Evolutionary conservation across 2,888 invertebrate species (phyloP).

Genomic region (Choreutis nemorana): DNA sequence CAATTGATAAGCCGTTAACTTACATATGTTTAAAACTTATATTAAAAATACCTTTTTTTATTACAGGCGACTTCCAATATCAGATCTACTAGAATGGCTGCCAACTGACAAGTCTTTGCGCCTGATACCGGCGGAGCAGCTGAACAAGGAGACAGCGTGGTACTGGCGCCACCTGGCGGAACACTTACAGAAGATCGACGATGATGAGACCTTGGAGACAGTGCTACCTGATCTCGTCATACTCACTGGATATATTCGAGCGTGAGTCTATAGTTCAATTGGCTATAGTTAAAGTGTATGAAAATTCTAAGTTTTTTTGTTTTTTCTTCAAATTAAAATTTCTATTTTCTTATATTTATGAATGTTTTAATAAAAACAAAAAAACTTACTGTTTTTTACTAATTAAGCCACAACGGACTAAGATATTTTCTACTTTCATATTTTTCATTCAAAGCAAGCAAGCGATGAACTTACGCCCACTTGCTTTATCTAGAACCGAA

Average conservation of each 20-base stretch:
- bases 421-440: slow-evolving; percentile 13
- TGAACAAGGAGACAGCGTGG: slow-evolving; percentile 59
- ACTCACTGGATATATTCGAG: slow-evolving; percentile 76
- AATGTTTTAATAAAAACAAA: no score
- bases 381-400: not conserved
- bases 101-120: slow-evolving; percentile 45
- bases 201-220: slow-evolving; percentile 65
- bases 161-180: slow-evolving; percentile 60
- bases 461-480: not conserved
- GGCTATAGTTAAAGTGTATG: slow-evolving; percentile 8
- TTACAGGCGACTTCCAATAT: slow-evolving; percentile 46
- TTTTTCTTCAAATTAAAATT: not conserved
- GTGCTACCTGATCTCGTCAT: slow-evolving; percentile 76
- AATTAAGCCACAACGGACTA: slow-evolving; percentile 4
- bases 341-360: no score
- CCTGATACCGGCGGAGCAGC: slow-evolving; percentile 47
- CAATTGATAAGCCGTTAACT: no score
- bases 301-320: not conserved
- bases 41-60: not conserved
- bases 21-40: not conserved
- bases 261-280: slow-evolving; percentile 52
- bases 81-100: slow-evolving; percentile 58
- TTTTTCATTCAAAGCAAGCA: slow-evolving; percentile 4
- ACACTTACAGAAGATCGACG: slow-evolving; percentile 49
- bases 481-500: no score